Percentiles rank a stretch among this genome's conserved stretches.
phyloP scores from a whole-genome alignment of 30 jellyfish, hydroid and myxozoan genomes.

The Catostylus mosaicus region DNA sequence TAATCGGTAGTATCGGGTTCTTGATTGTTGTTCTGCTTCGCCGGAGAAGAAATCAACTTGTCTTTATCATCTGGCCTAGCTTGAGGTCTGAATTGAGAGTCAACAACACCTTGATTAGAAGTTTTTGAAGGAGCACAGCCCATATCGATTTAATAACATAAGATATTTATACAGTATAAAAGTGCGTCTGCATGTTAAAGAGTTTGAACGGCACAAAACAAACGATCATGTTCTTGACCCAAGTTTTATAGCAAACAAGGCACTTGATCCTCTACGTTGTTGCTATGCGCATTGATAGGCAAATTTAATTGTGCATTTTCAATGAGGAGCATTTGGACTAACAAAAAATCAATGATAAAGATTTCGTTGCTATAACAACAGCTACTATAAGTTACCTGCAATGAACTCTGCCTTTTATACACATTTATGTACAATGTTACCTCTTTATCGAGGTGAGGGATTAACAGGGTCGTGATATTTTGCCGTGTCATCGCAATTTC shows the following conservation, averaged over 20 bases:
- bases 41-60: not conserved
- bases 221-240: not conserved
- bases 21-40: not conserved
- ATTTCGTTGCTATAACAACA: not conserved
- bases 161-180: not conserved
- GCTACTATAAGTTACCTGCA: no score
- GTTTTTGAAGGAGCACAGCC: slow-evolving; percentile 45
- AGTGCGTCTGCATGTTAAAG: not conserved
- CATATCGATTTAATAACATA: not conserved
- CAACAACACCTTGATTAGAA: slow-evolving; percentile 19
- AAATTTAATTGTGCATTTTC: not conserved
- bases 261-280: not conserved
- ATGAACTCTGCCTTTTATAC: no score
- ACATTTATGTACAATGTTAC: no score
- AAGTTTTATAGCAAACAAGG: not conserved
- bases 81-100: slow-evolving; percentile 35
- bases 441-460: no score
- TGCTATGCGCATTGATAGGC: slow-evolving; percentile 11
- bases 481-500: no score
- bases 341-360: not conserved
- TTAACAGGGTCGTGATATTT: no score
- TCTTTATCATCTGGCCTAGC: slow-evolving; percentile 11
- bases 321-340: not conserved
- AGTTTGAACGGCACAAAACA: not conserved
- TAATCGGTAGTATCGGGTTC: not conserved